Conservation (phyloP, 30 jellyfish, hydroid and myxozoan species). For the Rhopilema esculentum region DNA sequence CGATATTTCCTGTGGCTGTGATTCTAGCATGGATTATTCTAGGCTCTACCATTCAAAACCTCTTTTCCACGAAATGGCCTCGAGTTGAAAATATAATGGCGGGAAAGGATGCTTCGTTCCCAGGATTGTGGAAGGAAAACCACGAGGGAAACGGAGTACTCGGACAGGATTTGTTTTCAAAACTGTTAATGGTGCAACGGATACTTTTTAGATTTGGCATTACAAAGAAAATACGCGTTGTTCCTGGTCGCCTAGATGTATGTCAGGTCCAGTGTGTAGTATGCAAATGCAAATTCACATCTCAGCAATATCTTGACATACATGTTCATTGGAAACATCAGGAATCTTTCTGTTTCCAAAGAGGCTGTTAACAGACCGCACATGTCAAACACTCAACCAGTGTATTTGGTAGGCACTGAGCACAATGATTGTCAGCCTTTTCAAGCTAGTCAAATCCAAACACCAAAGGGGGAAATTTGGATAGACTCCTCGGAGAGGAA, state of each 20-base stretch:
- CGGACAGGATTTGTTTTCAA: not conserved
- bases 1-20: not conserved
- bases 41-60: constrained; percentile 21
- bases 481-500: constrained; percentile 15
- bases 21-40: not conserved
- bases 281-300: constrained; percentile 15
- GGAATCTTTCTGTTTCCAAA: not conserved
- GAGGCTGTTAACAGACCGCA: not conserved
- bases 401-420: not conserved
- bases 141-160: not conserved
- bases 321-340: constrained; percentile 35
- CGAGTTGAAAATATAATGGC: not conserved
- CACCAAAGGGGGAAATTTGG: not conserved
- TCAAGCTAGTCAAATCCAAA: not conserved
- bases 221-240: not conserved
- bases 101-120: constrained; percentile 4
- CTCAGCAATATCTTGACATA: constrained; percentile 35
- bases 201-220: constrained; percentile 7
- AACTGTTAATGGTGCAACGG: constrained; percentile 8
- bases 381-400: not conserved
- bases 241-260: not conserved
- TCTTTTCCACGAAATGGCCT: not conserved
- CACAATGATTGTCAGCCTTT: not conserved
- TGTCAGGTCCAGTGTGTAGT: not conserved
- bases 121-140: constrained; percentile 7